Base-by-base conservation (phyloP, 2,797 vertebrate genomes). In the Acrossocheilus wenchowensis region DNA sequence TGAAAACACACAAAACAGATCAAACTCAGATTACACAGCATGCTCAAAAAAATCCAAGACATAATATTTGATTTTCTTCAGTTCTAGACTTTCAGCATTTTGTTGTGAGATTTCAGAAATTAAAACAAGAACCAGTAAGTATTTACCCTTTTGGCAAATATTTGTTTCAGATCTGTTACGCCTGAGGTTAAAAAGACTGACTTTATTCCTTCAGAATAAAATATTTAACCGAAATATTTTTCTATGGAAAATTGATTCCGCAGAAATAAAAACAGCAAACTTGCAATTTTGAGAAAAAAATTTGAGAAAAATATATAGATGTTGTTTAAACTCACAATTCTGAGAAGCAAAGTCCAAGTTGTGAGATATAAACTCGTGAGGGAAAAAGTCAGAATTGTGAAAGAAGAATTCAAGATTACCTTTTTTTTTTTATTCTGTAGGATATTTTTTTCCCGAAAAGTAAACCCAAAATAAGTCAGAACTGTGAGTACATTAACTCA, bases 1-100 rank as follows among this genome's bases (percentile, higher is more conserved):
- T 99, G 95, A 26, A 36, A 91, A 94, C 19, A 82, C 50, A 87
- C 85, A 10, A 6, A 21, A 68, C 21, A 21, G 52, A 7, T 60
- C 7, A n/a, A 1, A 5, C 60, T n/a, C 57, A n/a, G 9, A n/a
- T 2, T 1, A 4, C 43, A 68, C 15, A 1, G 39, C 39, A 41
- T 4, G 34, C 34, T 36, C 30, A 3, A 34, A 34, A 34, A 34
- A 34, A 34, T 39, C n/a, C 39, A 41, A 41, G 39, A 41, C 39
- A 41, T 4, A 4, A 48, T 36, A 41, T 41, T 8, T 41, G 41
- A 52, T 50, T 50, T 14, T 17, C 50, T n/a, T n/a, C n/a, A n/a
- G n/a, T n/a, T n/a, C n/a, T n/a, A 17, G 48, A 50, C 48, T 50
- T 17, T 17, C 50, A 52, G 50, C 15, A 17, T 19, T 15, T 8